Evolutionary conservation across 2,797 vertebrate genomes (phyloP), one percentile per base, ranked within the genome.

Genomic region (Anomalospiza imberbis): DNA sequence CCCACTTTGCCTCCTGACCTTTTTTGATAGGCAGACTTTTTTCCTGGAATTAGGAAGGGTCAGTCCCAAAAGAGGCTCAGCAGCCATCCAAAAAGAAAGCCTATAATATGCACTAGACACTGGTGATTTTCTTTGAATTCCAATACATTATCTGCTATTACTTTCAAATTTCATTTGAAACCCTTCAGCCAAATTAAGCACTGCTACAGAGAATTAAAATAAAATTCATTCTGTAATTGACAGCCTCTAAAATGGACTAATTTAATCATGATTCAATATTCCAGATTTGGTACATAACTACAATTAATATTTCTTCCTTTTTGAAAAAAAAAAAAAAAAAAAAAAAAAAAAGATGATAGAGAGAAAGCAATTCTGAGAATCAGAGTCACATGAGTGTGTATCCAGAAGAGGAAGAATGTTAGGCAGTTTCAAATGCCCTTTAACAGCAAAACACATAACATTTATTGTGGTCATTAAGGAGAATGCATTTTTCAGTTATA

Each of bases 331-430:
- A 18, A 4, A 61, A 61, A n/a, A 18, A 4, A n/a, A 6, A 66
- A 54, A 61, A 6, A 66, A 54, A 61, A 61, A 61, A n/a, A 18
- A 4, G 31, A 7, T 5, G 12, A 18, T 11, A n/a, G 47, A 50
- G 21, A 75, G 2, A 18, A 66, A 76, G 25, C 3, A 85, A 8
- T 40, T 85, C 53, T 51, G 72, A 85, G 28, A 70, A 54, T 36
- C 7, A 44, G 18, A 53, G 47, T 70, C 18, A 34, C 15, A 42
- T 0, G 0, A n/a, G 12, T 3, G 4, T 10, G 3, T 10, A 17
- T 38, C 44, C 42, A 73, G 44, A 55, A n/a, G 58, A 81, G 25
- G 9, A 61, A 12, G 5, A 65, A 14, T 28, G 31, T 42, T 40
- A 29, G 8, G 18, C 1, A 44, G 4, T 38, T 76, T 54, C 34